Evolutionary conservation across 2,888 invertebrate genomes (phyloP).

Genomic region (Hecatera dysodea): DNA sequence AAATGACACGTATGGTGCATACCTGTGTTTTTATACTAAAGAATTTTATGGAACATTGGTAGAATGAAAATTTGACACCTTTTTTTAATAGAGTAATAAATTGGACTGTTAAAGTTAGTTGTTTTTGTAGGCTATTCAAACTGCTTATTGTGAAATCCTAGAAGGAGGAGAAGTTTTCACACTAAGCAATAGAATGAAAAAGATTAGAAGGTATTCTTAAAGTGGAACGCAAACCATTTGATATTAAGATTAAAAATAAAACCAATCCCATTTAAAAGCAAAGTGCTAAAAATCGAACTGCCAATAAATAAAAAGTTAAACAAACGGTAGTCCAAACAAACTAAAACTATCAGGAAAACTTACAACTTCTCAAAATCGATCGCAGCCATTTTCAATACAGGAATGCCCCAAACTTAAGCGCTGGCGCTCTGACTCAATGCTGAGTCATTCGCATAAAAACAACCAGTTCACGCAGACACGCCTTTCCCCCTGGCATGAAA

Average conservation of each 20-base stretch:
- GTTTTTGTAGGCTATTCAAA: background rate
- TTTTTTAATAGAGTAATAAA: conserved; percentile 31
- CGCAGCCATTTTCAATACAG: conserved; percentile 46
- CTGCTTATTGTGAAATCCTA: no score
- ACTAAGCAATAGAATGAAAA: background rate
- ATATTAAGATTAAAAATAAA: conserved; percentile 1
- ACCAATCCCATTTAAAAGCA: background rate
- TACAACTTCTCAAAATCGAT: conserved; percentile 32
- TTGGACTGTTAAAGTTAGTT: background rate
- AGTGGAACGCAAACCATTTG: background rate
- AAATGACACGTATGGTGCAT: background rate
- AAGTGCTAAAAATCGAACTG: conserved; percentile 3
- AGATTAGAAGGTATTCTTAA: background rate
- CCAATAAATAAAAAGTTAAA: conserved; percentile 17
- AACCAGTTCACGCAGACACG: conserved; percentile 33
- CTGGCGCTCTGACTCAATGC: conserved; percentile 58
- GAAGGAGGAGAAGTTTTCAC: no score
- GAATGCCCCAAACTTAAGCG: conserved; percentile 59
- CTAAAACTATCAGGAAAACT: conserved; percentile 32
- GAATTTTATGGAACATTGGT: background rate
- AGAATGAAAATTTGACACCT: conserved; percentile 2
- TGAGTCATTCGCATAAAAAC: conserved; percentile 65
- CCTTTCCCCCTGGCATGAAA: conserved; percentile 26
- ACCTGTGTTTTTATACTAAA: background rate
- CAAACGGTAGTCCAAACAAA: conserved; percentile 13